Base-by-base conservation (phyloP, 2,888 invertebrate species). In the Chorisops tibialis region DNA sequence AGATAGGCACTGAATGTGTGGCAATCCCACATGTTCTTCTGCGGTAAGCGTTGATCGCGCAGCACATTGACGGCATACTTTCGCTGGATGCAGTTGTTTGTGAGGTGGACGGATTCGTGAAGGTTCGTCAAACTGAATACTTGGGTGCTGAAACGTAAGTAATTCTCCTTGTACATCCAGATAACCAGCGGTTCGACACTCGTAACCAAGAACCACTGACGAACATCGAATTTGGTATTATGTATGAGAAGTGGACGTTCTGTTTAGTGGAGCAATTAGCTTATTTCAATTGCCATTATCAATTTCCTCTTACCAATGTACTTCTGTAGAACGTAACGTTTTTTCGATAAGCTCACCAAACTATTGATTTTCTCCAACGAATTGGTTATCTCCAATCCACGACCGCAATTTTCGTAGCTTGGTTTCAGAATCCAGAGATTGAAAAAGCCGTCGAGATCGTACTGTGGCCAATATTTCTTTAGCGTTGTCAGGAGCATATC, bases 351-450 rank as follows among this genome's bases (percentile, higher is more conserved):
- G 72, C 87, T 88, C 12, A 88, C 81, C 56, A 86, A 81, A 21
- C 85, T 84, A 67, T 91, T 77, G 60, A 96, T 93, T 70, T 93
- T 91, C 69, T 92, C 90, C 24, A 96, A 82, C 70, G 87, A 87
- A 75, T 92, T 90, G 82, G 92, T 87, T 51, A 95, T 82, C 49
- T 88, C 87, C 66, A 96, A 96, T 51, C 96, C 96, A 71, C 91
- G 83, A 0, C 96, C 96, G 11, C 96, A 84, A 68, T 95, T 95
- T 74, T 93, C 91, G 69, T 93, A 94, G 1, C 95, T 95, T 0
- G 96, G 96, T 75, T 96, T 96, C 63, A 96, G 85, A 66, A 96
- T 96, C 96, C 96, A 96, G 67, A 95, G 86, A 76, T 96, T 96
- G 62, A 86, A 82, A 63, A 86, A 83, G 0, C 96, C 96, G 74